phyloP scores from a whole-genome alignment of 2,797 vertebrate genomes.

The Acrossocheilus wenchowensis region DNA sequence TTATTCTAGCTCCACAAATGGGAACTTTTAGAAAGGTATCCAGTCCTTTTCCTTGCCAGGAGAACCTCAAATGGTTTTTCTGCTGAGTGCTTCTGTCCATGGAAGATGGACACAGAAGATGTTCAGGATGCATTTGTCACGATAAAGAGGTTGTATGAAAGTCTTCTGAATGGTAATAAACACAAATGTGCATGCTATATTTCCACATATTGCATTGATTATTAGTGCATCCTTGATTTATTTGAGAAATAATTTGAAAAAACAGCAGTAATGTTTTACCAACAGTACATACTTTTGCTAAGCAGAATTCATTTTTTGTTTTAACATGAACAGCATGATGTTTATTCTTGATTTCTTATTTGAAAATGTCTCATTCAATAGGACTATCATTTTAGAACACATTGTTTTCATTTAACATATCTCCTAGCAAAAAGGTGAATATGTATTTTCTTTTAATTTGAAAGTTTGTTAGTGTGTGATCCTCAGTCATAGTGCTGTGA shows the following conservation, averaged over 20 bases:
- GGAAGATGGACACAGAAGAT: neutral
- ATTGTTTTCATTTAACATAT: no score
- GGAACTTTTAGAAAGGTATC: neutral
- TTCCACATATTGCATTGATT: neutral
- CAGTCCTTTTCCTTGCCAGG: constrained; percentile 10
- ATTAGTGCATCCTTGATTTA: neutral
- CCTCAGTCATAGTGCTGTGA: no score
- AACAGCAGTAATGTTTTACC: neutral
- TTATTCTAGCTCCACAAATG: constrained; percentile 19
- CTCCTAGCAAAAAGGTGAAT: no score
- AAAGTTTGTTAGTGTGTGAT: no score
- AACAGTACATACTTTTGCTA: neutral
- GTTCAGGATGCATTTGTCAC: neutral
- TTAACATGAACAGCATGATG: no score
- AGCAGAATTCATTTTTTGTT: neutral
- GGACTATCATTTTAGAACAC: no score
- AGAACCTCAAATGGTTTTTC: neutral
- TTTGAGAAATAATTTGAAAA: no score
- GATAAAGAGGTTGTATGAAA: neutral
- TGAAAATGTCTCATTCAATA: no score
- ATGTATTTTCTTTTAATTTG: no score
- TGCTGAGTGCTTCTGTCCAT: neutral
- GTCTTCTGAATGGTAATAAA: constrained; percentile 3
- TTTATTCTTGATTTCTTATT: no score
- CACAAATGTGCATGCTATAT: neutral